phyloP scores from a whole-genome alignment of 2,797 vertebrate species.

The Sebastes trivittatus region DNA sequence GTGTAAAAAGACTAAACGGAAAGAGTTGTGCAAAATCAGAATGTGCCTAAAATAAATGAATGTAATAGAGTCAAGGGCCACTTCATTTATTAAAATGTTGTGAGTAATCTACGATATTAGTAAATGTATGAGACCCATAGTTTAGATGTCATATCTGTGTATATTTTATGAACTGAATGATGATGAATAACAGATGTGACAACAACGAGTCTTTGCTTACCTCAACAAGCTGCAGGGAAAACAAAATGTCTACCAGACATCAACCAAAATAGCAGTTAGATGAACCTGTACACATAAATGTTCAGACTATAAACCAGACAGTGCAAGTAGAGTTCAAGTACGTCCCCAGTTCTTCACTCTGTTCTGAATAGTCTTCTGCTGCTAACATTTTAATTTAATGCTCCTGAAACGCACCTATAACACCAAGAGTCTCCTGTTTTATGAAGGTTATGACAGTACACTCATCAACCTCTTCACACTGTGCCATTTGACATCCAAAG shows the following conservation, averaged over 20 bases:
- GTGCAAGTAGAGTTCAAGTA: background rate
- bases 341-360: background rate
- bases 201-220: background rate
- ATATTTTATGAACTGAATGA: background rate
- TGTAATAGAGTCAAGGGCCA: background rate
- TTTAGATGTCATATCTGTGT: background rate
- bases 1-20: background rate
- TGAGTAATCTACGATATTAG: background rate
- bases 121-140: background rate
- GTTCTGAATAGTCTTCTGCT: background rate
- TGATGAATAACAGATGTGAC: conserved; percentile 15
- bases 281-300: conserved; percentile 22
- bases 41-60: background rate
- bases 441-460: background rate
- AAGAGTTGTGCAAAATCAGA: background rate
- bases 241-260: background rate
- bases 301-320: conserved; percentile 7
- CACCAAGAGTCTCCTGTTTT: background rate
- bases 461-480: background rate
- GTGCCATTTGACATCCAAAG: conserved; percentile 3
- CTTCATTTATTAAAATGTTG: background rate
- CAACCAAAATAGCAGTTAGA: background rate
- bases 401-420: background rate
- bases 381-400: background rate
- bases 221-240: conserved; percentile 16